phyloP scores from a whole-genome alignment of 2,888 invertebrate genomes.

The Drosophila sordidula region DNA sequence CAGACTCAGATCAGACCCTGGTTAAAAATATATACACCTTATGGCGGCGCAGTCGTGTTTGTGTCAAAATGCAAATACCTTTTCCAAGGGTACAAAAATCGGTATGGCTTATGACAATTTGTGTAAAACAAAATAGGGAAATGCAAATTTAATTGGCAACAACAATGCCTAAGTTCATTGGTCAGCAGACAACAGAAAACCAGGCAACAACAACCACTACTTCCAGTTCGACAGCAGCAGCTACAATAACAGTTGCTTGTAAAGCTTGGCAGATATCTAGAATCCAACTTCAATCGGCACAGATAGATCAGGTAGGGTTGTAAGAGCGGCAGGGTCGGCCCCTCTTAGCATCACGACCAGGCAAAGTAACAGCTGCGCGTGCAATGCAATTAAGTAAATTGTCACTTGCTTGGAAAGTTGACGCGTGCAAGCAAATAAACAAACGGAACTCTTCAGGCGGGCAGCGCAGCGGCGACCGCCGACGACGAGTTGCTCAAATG shows the following conservation, averaged over 20 bases:
- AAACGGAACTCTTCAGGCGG: constrained; percentile 61
- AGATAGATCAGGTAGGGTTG: constrained; percentile 8
- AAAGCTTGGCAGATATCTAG: constrained; percentile 10
- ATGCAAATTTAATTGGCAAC: constrained; percentile 63
- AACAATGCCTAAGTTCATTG: constrained; percentile 71
- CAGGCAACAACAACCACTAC: neutral
- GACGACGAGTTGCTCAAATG: constrained; percentile 45
- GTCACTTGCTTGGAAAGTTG: constrained; percentile 66
- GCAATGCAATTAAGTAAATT: constrained; percentile 61
- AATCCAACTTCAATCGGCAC: constrained; percentile 26
- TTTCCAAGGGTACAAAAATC: constrained; percentile 31
- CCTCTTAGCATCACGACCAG: neutral
- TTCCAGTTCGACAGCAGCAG: neutral
- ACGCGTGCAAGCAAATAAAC: constrained; percentile 52
- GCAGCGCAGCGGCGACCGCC: constrained; percentile 15
- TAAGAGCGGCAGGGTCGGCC: neutral
- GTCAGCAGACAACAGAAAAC: constrained; percentile 51
- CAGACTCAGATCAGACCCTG: neutral
- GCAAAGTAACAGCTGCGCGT: constrained; percentile 21
- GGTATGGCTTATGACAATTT: constrained; percentile 49
- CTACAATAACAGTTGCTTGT: constrained; percentile 4
- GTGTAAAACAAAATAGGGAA: constrained; percentile 51
- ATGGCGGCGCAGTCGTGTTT: neutral
- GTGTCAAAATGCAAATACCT: constrained; percentile 1
- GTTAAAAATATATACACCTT: neutral